These are phyloP conservation scores for Vipera ursinii DNA, from an alignment of 2,797 vertebrate species.

Conservation along the genomic window DNA sequence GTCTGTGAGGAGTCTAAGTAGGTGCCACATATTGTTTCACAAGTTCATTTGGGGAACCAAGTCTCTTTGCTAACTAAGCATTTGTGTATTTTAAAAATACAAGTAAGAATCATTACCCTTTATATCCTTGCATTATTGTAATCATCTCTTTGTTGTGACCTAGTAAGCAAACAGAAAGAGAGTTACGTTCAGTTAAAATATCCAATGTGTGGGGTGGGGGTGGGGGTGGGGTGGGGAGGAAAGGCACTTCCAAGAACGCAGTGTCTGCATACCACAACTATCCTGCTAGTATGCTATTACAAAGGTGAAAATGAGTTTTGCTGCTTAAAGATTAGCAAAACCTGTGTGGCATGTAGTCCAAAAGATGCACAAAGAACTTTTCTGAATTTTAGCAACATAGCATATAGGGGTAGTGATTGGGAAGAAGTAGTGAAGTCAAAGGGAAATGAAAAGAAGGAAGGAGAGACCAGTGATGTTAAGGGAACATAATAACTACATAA, in stretches of 20 bases:
- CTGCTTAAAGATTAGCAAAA: neutral
- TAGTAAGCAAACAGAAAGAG: neutral
- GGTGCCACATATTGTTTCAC: neutral
- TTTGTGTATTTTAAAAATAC: conserved; percentile 12
- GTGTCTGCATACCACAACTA: neutral
- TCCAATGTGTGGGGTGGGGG: neutral
- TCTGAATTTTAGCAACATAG: neutral
- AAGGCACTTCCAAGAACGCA: neutral
- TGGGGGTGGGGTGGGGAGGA: neutral
- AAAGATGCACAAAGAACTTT: neutral
- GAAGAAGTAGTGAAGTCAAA: neutral
- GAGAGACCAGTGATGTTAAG: neutral
- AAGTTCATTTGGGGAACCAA: neutral
- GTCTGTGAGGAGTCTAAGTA: neutral
- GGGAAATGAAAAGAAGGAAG: neutral
- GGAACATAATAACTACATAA: neutral
- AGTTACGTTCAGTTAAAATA: neutral
- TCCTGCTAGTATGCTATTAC: neutral
- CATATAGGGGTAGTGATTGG: neutral
- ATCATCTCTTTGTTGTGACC: conserved; percentile 25
- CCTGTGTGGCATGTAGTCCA: neutral
- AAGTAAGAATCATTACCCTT: conserved; percentile 11
- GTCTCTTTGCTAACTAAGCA: conserved; percentile 58
- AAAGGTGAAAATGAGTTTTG: neutral
- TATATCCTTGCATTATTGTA: conserved; percentile 34